These are phyloP conservation scores for Anthoptus insignis DNA, from an alignment of 2,888 invertebrate species.

Conservation along the genomic window DNA sequence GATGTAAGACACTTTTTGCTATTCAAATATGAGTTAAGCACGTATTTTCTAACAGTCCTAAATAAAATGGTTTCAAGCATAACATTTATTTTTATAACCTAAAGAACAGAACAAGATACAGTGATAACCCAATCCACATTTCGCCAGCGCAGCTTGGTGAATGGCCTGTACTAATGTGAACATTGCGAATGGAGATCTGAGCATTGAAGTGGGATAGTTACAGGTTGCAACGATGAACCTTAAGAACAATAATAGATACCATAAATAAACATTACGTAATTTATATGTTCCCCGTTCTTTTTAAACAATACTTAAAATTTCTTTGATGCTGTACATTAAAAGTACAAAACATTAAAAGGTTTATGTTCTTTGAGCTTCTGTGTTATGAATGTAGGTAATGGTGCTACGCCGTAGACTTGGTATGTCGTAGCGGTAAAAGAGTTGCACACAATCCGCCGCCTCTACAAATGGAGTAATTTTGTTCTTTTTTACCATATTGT, in stretches of 20 bases:
- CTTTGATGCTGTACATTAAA: not conserved
- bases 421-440: not conserved
- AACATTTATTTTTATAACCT: too few relatives aligned
- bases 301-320: not conserved
- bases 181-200: too few relatives aligned
- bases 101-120: too few relatives aligned
- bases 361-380: not conserved
- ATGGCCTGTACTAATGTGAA: too few relatives aligned
- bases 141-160: too few relatives aligned
- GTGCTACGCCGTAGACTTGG: constrained; percentile 2
- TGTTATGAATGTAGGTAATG: constrained; percentile 11
- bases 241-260: too few relatives aligned
- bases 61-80: too few relatives aligned
- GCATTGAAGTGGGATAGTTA: too few relatives aligned
- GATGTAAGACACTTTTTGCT: constrained; percentile 1
- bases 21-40: not conserved
- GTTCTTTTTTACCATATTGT: not conserved
- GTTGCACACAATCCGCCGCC: not conserved
- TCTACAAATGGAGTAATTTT: constrained; percentile 2
- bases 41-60: not conserved
- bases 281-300: not conserved
- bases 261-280: too few relatives aligned
- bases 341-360: not conserved
- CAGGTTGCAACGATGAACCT: too few relatives aligned
- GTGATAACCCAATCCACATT: too few relatives aligned